Evolutionary conservation across 2,888 invertebrate genomes (phyloP).

Genomic region (Tenthredo distinguenda): DNA sequence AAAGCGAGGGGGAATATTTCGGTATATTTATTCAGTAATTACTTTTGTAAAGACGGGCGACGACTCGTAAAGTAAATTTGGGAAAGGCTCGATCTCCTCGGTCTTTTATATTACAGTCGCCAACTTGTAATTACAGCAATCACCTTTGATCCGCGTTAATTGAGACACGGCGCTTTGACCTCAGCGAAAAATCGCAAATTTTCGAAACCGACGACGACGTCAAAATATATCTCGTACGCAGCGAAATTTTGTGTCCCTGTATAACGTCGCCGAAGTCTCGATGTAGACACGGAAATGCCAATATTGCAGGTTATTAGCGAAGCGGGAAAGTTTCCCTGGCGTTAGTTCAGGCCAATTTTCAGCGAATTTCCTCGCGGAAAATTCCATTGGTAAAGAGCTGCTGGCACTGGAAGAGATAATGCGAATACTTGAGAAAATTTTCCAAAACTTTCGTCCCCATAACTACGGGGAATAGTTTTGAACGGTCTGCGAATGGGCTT

Average conservation of each 20-base stretch:
- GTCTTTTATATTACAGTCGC: not conserved
- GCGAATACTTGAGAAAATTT: constrained; percentile 24
- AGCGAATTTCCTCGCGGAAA: not conserved
- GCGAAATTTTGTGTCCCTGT: not conserved
- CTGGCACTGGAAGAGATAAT: not conserved
- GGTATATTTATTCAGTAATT: constrained; percentile 7
- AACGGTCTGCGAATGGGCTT: not conserved
- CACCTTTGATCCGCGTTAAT: constrained; percentile 22
- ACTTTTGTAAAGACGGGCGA: not conserved
- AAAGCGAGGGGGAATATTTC: not conserved
- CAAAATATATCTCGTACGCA: not conserved
- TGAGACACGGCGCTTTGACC: constrained; percentile 1
- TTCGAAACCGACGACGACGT: not conserved
- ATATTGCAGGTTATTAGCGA: not conserved
- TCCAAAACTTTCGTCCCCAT: not conserved
- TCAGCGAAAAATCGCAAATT: not conserved
- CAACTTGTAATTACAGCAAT: constrained; percentile 15
- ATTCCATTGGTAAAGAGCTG: constrained; percentile 21
- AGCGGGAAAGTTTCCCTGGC: not conserved
- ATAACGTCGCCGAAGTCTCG: not conserved
- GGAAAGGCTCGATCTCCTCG: not conserved
- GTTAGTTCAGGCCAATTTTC: not conserved
- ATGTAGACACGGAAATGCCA: not conserved
- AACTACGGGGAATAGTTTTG: constrained; percentile 19
- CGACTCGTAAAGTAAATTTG: constrained; percentile 8